phyloP scores from a whole-genome alignment of 2,888 invertebrate genomes.

The Tetanocera ferruginea region DNA sequence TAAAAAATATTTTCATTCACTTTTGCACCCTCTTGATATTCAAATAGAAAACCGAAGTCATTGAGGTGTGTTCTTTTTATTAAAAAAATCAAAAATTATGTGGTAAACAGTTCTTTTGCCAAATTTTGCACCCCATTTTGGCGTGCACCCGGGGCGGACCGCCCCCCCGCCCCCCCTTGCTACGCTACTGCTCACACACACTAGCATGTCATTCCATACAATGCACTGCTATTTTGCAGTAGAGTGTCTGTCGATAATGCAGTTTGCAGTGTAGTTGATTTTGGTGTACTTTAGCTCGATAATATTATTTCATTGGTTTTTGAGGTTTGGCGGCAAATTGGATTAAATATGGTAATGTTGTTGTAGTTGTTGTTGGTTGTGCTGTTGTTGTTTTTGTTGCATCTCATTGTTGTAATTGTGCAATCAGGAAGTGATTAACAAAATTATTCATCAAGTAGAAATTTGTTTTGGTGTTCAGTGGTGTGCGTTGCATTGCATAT shows the following conservation, averaged over 20 bases:
- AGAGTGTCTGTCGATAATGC: constrained; percentile 32
- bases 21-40: too few species aligned
- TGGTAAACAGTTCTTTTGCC: too few species aligned
- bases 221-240: constrained; percentile 42
- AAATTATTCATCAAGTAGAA: constrained; percentile 21
- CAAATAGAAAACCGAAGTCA: too few species aligned
- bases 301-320: background rate
- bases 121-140: too few species aligned
- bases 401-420: constrained; percentile 9
- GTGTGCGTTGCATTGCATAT: background rate
- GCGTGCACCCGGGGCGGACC: too few species aligned
- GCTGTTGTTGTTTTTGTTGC: background rate
- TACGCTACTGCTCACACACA: constrained; percentile 1
- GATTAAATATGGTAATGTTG: constrained; percentile 18
- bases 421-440: constrained; percentile 22
- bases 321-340: constrained; percentile 18
- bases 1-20: too few species aligned
- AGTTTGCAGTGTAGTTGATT: constrained; percentile 5
- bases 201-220: background rate
- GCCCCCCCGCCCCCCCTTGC: too few species aligned
- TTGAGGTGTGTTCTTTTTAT: too few species aligned
- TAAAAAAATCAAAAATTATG: too few species aligned
- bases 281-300: background rate
- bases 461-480: background rate
- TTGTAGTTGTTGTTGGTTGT: constrained; percentile 28